phyloP scores from a whole-genome alignment of 2,797 vertebrate species.

The Enteromius viviparus region DNA sequence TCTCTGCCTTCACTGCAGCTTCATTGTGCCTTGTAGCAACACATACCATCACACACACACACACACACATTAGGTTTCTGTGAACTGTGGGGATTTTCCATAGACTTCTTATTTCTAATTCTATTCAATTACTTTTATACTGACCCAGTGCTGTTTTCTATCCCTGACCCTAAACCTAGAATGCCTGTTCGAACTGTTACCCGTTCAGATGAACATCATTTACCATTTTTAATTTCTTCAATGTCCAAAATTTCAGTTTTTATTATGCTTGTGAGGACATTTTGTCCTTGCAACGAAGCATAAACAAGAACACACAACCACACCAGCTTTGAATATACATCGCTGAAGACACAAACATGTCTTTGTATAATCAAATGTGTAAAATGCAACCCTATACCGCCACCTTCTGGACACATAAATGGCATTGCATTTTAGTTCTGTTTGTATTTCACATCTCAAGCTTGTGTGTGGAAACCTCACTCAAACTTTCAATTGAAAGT shows the following conservation, averaged over 20 bases:
- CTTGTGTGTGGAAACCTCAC: constrained; percentile 28
- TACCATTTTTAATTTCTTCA: too few species aligned
- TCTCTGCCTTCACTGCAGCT: constrained; percentile 44
- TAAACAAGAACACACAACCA: background rate
- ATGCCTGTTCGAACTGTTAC: background rate
- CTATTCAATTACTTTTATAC: too few species aligned
- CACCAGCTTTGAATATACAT: background rate
- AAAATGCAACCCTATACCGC: constrained; percentile 66
- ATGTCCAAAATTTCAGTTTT: background rate
- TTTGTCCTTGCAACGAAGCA: too few species aligned
- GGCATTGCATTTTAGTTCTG: background rate
- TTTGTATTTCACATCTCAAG: background rate
- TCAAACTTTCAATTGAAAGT: too few species aligned
- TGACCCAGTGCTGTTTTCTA: background rate
- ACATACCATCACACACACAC: background rate
- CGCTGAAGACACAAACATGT: background rate
- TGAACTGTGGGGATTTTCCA: background rate
- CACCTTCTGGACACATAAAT: constrained; percentile 67
- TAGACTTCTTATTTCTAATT: background rate
- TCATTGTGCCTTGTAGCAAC: constrained; percentile 52
- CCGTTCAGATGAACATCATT: too few species aligned
- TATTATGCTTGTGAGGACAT: background rate
- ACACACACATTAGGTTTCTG: background rate
- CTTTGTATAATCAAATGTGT: constrained; percentile 34
- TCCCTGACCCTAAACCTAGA: background rate